Evolutionary conservation across 2,888 invertebrate genomes (phyloP).

Genomic region (Drosophila niveifrons): DNA sequence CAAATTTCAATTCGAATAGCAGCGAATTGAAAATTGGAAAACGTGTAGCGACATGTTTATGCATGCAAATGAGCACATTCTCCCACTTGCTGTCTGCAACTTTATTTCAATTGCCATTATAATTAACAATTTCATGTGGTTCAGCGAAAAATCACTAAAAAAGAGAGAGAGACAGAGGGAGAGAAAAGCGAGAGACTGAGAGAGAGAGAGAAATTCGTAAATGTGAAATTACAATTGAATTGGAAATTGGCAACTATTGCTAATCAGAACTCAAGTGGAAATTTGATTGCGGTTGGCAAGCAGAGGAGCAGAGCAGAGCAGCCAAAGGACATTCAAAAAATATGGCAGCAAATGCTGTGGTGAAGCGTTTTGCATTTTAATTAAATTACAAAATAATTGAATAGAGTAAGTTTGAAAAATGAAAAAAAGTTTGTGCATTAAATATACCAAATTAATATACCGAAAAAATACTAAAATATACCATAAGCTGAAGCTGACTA

Average conservation of each 20-base stretch:
- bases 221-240: background rate
- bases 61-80: slow-evolving; percentile 58
- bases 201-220: background rate
- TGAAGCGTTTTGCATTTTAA: background rate
- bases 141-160: slow-evolving; percentile 13
- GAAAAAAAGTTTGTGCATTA: too few species aligned
- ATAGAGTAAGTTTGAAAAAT: background rate
- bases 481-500: too few species aligned
- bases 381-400: background rate
- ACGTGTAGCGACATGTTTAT: slow-evolving; percentile 43
- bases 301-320: background rate
- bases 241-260: slow-evolving; percentile 25
- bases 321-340: slow-evolving; percentile 12
- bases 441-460: too few species aligned
- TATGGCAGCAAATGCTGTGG: too few species aligned
- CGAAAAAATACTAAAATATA: too few species aligned
- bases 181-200: background rate
- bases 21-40: slow-evolving; percentile 19
- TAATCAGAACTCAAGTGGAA: slow-evolving; percentile 44
- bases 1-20: slow-evolving; percentile 9
- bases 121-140: slow-evolving; percentile 76
- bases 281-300: slow-evolving; percentile 18
- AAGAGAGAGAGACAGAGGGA: background rate
- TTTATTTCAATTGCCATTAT: slow-evolving; percentile 70
- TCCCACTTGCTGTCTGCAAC: slow-evolving; percentile 18